phyloP scores from a whole-genome alignment of 1,140 invertebrate genomes.

The Phymorhynchus buccinoides region DNA sequence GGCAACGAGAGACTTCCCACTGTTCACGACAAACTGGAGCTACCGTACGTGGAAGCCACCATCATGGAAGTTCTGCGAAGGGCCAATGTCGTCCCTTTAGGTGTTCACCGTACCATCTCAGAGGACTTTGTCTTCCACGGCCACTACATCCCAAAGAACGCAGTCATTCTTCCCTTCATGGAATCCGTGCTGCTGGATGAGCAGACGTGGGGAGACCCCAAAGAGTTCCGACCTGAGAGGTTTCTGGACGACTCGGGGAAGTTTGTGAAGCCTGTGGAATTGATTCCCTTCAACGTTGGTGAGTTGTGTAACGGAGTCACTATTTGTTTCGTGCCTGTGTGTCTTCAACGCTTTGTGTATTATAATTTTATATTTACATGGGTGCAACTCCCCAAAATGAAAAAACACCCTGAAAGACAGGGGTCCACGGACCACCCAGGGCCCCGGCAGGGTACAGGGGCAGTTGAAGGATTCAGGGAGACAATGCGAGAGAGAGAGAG shows the following conservation, averaged over 20 bases:
- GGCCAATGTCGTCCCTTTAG: constrained; percentile 61
- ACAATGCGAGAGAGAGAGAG: too few species aligned
- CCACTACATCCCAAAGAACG: constrained; percentile 65
- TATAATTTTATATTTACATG: too few species aligned
- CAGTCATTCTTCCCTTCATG: constrained; percentile 65
- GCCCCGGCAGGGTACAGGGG: too few species aligned
- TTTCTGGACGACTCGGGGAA: constrained; percentile 64
- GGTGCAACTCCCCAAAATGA: too few species aligned
- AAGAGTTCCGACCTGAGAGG: constrained; percentile 81
- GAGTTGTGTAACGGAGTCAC: too few species aligned
- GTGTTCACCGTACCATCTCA: constrained; percentile 60
- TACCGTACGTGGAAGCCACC: constrained; percentile 51
- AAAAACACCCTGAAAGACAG: too few species aligned
- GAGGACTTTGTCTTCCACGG: constrained; percentile 60
- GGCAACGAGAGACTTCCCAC: constrained; percentile 79
- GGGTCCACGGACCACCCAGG: too few species aligned
- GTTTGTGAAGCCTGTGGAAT: background rate
- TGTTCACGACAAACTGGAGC: constrained; percentile 44
- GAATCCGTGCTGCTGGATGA: constrained; percentile 67
- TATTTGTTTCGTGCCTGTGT: too few species aligned
- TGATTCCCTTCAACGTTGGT: constrained; percentile 45
- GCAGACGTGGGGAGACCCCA: constrained; percentile 79
- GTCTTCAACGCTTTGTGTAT: too few species aligned
- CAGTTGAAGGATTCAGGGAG: too few species aligned
- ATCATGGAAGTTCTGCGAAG: constrained; percentile 47